Percentiles rank a stretch among this genome's conserved stretches.
Evolutionary conservation across 2,113 vertebrate genomes (phyloP).

Genomic region (Ammospiza caudacuta): DNA sequence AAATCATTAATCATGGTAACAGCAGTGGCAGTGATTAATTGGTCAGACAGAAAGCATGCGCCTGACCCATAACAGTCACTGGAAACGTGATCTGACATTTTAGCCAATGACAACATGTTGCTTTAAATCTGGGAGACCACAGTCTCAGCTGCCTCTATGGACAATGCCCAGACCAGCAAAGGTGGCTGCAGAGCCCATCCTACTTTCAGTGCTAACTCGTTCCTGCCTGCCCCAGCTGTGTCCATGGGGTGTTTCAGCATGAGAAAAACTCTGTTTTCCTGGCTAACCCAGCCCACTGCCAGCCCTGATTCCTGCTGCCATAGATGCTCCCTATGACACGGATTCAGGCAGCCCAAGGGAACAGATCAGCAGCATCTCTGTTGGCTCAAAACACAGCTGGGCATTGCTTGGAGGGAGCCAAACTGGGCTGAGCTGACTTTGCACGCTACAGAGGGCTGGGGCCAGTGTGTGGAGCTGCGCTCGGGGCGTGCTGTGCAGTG

Average conservation of each 20-base stretch:
- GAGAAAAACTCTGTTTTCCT: neutral
- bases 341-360: neutral
- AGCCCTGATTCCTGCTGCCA: neutral
- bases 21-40: neutral
- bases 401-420: neutral
- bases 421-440: no score
- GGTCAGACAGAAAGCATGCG: neutral
- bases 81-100: neutral
- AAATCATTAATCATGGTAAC: neutral
- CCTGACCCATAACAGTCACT: neutral
- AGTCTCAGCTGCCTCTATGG: neutral
- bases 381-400: neutral
- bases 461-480: rapidly evolving
- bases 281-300: neutral
- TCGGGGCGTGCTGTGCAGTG: rapidly evolving
- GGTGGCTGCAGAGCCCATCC: neutral
- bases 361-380: neutral
- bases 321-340: rapidly evolving
- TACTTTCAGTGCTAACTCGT: neutral
- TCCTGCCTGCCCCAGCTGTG: neutral
- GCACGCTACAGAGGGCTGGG: rapidly evolving
- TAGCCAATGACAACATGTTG: neutral
- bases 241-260: rapidly evolving
- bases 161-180: neutral
- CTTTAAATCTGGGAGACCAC: neutral